Evolutionary conservation across 2,888 invertebrate genomes (phyloP), one percentile per base, ranked within the genome.

Genomic region (Horisme vitalbata): DNA sequence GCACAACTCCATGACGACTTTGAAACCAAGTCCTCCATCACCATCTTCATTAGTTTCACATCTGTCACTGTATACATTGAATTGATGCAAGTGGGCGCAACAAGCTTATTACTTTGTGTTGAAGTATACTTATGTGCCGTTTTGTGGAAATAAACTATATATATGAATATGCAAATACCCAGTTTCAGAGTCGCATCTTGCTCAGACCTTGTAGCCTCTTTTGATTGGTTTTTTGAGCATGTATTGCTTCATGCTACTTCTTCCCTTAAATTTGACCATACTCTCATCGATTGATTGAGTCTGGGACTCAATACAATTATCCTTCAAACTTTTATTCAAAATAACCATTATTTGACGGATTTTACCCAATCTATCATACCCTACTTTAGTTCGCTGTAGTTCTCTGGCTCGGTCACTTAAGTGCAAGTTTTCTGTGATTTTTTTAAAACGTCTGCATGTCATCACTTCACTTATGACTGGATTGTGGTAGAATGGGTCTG

Each of bases 231-330:
- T 11, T 10, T 10, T 10, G 10, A 10, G 9, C 11, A 26, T 26
- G 10, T 26, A 10, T 6, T 26, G 11, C 26, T 15, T 26, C 26
- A 26, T 10, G 10, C 10, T 10, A 4, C 4, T 13, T 13, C 45
- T 45, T 11, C 59, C 55, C 35, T 63, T 63, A 45, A 63, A 63
- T 5, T 45, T 20, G 9, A 61, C 53, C 59, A 63, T 61, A 6
- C 46, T 50, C 33, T 63, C 57, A 37, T 63, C 58, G 13, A 63
- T 52, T 14, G 41, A 36, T 27, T 59, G 57, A 7, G 52, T 46
- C 33, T 44, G 34, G 12, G 60, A 55, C 9, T 46, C 41, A 3
- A 32, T 20, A 4, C 45, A 55, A 48, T 58, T 57, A 8, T 43
- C 28, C 49, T 56, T 53, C 41, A 34, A 59, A 38, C 21, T 28